phyloP scores from a whole-genome alignment of 1,140 invertebrate genomes.

The Drosophila fuyamai region DNA sequence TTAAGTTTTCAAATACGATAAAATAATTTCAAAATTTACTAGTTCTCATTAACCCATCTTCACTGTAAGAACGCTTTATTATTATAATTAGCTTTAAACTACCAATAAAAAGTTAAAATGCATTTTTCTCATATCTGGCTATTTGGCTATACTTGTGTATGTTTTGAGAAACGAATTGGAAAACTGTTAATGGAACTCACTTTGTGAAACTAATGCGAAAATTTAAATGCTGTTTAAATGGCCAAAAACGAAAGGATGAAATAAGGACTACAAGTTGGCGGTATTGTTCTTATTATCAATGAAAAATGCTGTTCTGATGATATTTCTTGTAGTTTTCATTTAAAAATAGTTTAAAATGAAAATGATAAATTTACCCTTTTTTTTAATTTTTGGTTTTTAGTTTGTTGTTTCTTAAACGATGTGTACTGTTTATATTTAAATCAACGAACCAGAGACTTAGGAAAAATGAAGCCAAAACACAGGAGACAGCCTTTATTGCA shows the following conservation, averaged over 20 bases:
- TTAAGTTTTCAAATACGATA: not conserved
- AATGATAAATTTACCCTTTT: no score
- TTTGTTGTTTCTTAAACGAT: no score
- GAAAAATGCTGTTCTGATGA: no score
- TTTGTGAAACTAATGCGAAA: no score
- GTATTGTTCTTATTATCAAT: no score
- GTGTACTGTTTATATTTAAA: no score
- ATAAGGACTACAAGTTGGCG: no score
- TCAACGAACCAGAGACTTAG: not conserved
- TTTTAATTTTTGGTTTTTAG: not conserved
- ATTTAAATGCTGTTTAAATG: no score
- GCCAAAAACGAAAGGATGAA: no score
- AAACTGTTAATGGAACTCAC: not conserved
- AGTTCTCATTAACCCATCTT: not conserved
- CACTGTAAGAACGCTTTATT: not conserved
- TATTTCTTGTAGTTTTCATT: no score
- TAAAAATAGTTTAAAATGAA: no score
- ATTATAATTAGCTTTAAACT: not conserved
- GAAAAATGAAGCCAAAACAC: slow-evolving; percentile 27
- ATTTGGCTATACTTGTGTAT: not conserved
- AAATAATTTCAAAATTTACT: not conserved
- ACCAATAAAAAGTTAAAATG: not conserved
- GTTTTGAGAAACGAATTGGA: not conserved
- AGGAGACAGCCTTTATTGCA: slow-evolving; percentile 61
- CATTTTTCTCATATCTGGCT: not conserved